Evolutionary conservation across 1,140 invertebrate genomes (phyloP).

Genomic region (Cheumatopsyche charites): DNA sequence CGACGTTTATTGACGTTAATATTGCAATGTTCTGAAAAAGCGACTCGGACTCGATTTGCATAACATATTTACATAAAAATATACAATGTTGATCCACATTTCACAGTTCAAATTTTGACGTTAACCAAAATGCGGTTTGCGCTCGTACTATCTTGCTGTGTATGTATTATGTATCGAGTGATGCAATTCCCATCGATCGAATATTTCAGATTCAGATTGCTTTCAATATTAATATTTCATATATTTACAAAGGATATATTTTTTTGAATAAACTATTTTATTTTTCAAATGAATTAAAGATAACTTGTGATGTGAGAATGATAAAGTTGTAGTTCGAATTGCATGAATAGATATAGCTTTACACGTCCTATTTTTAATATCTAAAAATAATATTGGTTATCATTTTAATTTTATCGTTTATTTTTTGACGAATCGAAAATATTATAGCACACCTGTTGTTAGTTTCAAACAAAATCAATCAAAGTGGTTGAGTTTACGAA

Average conservation of each 20-base stretch:
- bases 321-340: no score
- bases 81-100: slow-evolving; percentile 19
- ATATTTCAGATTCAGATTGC: not conserved
- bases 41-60: slow-evolving; percentile 15
- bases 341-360: no score
- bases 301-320: no score
- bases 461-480: no score
- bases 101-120: slow-evolving; percentile 12
- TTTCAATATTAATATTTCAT: not conserved
- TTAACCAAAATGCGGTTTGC: not conserved
- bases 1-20: slow-evolving; percentile 20
- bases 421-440: not conserved
- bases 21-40: slow-evolving; percentile 24
- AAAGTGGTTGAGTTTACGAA: no score
- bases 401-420: no score
- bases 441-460: no score
- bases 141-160: not conserved
- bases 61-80: slow-evolving; percentile 26
- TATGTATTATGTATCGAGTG: not conserved
- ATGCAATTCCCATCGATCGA: slow-evolving; percentile 6
- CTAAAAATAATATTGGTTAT: no score
- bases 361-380: no score
- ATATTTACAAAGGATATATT: no score
- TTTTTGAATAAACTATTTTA: no score
- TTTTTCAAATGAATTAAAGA: no score